These are phyloP conservation scores for Zaprionus davidi DNA, from an alignment of 1,140 invertebrate genomes.

Conservation along the genomic window DNA sequence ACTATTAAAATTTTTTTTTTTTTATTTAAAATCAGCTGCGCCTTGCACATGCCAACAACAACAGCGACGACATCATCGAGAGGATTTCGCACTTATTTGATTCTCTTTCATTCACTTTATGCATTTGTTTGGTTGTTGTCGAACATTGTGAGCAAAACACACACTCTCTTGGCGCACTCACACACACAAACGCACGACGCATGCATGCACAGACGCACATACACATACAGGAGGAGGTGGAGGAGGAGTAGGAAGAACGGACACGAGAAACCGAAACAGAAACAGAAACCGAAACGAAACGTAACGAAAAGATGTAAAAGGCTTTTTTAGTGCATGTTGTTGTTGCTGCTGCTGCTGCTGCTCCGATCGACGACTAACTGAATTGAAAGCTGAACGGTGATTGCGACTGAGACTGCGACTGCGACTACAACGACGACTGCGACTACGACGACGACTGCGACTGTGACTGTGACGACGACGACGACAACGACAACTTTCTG, in stretches of 20 bases:
- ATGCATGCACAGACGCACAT: constrained; percentile 4
- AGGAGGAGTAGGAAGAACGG: constrained; percentile 14
- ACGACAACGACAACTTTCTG: constrained; percentile 59
- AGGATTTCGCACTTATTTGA: constrained; percentile 22
- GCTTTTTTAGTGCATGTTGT: constrained; percentile 48
- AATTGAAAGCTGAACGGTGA: constrained; percentile 38
- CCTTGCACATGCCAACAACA: constrained; percentile 31
- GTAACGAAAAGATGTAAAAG: constrained; percentile 49
- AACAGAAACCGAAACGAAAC: constrained; percentile 49
- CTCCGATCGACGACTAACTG: constrained; percentile 42
- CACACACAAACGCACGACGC: constrained; percentile 7
- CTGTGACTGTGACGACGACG: constrained; percentile 16
- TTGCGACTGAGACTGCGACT: constrained; percentile 44
- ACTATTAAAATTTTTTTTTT: constrained; percentile 42
- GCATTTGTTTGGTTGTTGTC: constrained; percentile 46
- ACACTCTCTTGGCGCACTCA: constrained; percentile 23
- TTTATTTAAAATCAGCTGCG: constrained; percentile 48
- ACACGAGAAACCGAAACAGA: constrained; percentile 41
- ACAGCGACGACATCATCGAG: constrained; percentile 20
- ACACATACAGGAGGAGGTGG: constrained; percentile 17
- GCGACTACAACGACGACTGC: constrained; percentile 19
- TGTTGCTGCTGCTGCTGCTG: constrained; percentile 44
- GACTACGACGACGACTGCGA: constrained; percentile 49
- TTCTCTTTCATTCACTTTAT: constrained; percentile 38
- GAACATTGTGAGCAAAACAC: constrained; percentile 25